Conservation (phyloP, 1,140 invertebrate genomes). For the Penaeus japonicus region DNA sequence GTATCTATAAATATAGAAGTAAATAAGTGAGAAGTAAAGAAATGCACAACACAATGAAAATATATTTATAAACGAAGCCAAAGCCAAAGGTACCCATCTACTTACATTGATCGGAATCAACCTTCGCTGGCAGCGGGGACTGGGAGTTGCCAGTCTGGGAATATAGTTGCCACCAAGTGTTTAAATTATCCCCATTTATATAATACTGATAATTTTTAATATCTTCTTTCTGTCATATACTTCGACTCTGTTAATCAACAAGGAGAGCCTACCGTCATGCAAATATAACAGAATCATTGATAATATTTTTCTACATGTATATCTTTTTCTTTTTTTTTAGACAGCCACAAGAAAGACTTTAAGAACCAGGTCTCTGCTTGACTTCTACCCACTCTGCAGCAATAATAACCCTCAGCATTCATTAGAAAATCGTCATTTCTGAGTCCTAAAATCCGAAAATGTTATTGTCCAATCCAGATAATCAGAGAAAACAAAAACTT, state of each 20-base stretch:
- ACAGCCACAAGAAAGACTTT: too few species aligned
- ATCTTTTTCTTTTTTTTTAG: too few species aligned
- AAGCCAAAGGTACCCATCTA: conserved; percentile 40
- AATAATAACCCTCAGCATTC: too few species aligned
- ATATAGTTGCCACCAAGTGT: conserved; percentile 43
- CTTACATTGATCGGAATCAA: conserved; percentile 52
- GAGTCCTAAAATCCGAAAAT: too few species aligned
- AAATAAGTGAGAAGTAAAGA: background rate
- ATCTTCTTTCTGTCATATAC: conserved; percentile 39
- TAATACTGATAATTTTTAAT: conserved; percentile 50
- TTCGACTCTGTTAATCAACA: background rate
- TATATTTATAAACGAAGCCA: conserved; percentile 36
- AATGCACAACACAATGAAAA: background rate
- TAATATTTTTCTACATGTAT: too few species aligned
- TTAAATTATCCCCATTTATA: conserved; percentile 53
- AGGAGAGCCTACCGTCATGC: too few species aligned
- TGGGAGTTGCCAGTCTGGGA: conserved; percentile 41
- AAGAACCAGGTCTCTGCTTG: too few species aligned
- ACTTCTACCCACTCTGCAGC: too few species aligned
- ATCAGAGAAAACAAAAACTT: too few species aligned
- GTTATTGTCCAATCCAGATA: too few species aligned
- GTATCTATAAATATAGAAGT: background rate
- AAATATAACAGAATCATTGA: too few species aligned
- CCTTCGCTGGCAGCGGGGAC: conserved; percentile 47
- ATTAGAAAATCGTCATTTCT: too few species aligned